These are phyloP conservation scores for Drosophila limbata DNA, from an alignment of 2,888 invertebrate species.

Conservation along the genomic window DNA sequence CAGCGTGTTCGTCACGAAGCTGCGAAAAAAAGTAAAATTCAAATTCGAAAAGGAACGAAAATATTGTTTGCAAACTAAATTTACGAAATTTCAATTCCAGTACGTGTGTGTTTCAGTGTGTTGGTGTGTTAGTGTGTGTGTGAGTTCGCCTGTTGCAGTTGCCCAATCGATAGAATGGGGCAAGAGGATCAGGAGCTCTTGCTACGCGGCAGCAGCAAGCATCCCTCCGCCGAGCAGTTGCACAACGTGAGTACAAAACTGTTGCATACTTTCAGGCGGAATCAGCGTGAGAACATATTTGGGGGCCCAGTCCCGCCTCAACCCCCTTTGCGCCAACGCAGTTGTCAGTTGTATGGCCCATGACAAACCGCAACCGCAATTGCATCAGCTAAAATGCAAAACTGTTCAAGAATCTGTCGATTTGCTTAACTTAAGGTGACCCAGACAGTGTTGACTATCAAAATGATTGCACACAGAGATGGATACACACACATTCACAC, in stretches of 20 bases:
- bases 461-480: background rate
- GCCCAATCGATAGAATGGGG: slow-evolving; percentile 67
- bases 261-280: slow-evolving; percentile 35
- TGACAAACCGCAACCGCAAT: slow-evolving; percentile 54
- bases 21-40: slow-evolving; percentile 2
- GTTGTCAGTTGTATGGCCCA: background rate
- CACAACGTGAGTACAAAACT: slow-evolving; percentile 71
- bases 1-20: slow-evolving; percentile 70
- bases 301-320: background rate
- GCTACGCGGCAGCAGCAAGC: slow-evolving; percentile 74
- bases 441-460: slow-evolving; percentile 14
- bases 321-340: too few species aligned
- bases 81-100: slow-evolving; percentile 12
- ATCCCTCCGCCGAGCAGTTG: slow-evolving; percentile 77
- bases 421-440: slow-evolving; percentile 19
- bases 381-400: slow-evolving; percentile 46
- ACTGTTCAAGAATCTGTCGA: slow-evolving; percentile 30
- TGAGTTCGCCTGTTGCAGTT: background rate
- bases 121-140: slow-evolving; percentile 1
- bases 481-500: too few species aligned
- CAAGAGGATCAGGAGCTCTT: slow-evolving; percentile 83
- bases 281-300: slow-evolving; percentile 60
- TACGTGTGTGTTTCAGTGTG: slow-evolving; percentile 1
- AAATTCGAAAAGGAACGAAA: background rate
- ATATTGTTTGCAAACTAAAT: background rate